Evolutionary conservation across 1,140 invertebrate genomes (phyloP).

Genomic region (Rhagoletis pomonella): DNA sequence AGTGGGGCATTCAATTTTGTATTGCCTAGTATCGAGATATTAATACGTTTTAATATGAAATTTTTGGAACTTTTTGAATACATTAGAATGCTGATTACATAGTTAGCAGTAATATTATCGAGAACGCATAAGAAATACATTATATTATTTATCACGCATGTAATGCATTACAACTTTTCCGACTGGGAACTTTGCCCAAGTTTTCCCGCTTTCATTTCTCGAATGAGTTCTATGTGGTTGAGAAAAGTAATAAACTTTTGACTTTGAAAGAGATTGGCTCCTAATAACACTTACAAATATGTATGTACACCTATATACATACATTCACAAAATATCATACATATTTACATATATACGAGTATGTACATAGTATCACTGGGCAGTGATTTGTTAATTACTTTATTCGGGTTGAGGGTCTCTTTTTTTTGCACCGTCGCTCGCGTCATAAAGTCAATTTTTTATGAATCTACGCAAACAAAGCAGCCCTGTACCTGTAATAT

Average conservation of each 20-base stretch:
- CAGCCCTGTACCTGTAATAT: too few species aligned
- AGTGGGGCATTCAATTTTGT: too few species aligned
- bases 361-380: background rate
- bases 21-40: too few species aligned
- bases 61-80: too few species aligned
- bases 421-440: slow-evolving; percentile 1
- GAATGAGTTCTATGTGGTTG: background rate
- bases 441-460: slow-evolving; percentile 22
- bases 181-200: background rate
- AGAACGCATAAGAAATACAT: too few species aligned
- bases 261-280: background rate
- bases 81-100: too few species aligned
- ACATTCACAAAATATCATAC: background rate
- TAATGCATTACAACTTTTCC: too few species aligned
- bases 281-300: background rate
- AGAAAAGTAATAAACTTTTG: slow-evolving; percentile 31
- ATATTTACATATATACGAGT: background rate
- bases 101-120: too few species aligned
- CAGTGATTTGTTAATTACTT: slow-evolving; percentile 34
- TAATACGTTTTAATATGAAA: too few species aligned
- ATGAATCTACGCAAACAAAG: background rate
- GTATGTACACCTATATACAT: background rate
- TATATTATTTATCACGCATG: too few species aligned
- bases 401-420: background rate
- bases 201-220: background rate